These are phyloP conservation scores for Lithobates sylvaticus DNA, from an alignment of 2,797 vertebrate species.

Conservation along the genomic window DNA sequence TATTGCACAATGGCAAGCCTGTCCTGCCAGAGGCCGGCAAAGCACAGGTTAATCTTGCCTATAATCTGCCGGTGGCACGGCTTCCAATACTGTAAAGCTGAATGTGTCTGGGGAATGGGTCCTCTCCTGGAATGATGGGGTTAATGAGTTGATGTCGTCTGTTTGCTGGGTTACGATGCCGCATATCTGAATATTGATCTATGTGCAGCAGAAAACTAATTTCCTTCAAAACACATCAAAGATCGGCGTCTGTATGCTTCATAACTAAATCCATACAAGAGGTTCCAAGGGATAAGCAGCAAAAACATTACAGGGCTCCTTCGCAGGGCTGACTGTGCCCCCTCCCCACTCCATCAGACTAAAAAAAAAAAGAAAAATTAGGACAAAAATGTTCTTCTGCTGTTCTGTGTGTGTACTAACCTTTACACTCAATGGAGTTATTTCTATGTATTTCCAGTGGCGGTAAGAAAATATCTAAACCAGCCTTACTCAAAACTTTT, in stretches of 20 bases:
- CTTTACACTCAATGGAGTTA: too few relatives aligned
- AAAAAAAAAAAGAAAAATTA: not conserved
- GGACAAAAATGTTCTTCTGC: too few relatives aligned
- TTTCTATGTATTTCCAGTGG: too few relatives aligned
- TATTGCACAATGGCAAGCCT: too few relatives aligned
- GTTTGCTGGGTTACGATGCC: constrained; percentile 35
- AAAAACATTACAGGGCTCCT: not conserved
- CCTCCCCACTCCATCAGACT: too few relatives aligned
- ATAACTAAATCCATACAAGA: constrained; percentile 49
- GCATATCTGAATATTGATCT: constrained; percentile 60
- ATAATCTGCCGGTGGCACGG: too few relatives aligned
- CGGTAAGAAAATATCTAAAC: too few relatives aligned
- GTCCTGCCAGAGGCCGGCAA: too few relatives aligned
- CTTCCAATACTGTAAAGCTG: not conserved
- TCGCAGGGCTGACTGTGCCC: not conserved
- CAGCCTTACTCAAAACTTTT: too few relatives aligned
- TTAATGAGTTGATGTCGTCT: constrained; percentile 23
- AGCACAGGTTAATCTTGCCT: not conserved
- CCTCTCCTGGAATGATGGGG: constrained; percentile 17
- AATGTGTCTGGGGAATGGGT: too few relatives aligned
- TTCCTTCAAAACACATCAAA: constrained; percentile 53
- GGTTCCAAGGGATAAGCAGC: constrained; percentile 34
- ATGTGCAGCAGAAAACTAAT: constrained; percentile 60
- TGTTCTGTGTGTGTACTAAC: too few relatives aligned
- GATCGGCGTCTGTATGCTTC: constrained; percentile 43